Conservation (phyloP, 2,113 vertebrate species). For the Phodopus roborovskii region DNA sequence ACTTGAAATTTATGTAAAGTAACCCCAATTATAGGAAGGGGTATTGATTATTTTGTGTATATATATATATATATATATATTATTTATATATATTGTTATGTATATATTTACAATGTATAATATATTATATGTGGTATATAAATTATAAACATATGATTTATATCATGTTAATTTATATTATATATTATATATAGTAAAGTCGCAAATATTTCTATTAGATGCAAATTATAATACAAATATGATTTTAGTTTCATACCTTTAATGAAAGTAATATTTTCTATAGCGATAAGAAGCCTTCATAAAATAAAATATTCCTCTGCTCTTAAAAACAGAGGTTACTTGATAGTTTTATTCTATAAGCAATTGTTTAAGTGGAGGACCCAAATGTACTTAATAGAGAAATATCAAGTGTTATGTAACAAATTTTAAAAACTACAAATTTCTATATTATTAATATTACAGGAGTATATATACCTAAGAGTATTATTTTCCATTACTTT, state of each 20-base stretch:
- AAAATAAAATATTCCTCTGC: neutral
- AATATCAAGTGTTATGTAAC: neutral
- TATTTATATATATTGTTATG: neutral
- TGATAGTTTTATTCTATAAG: conserved; percentile 30
- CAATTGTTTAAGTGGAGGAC: neutral
- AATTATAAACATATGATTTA: neutral
- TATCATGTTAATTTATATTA: neutral
- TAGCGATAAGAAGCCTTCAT: neutral
- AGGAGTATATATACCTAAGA: neutral
- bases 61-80: neutral
- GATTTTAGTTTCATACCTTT: neutral
- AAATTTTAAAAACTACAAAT: neutral
- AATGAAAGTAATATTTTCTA: conserved; percentile 8
- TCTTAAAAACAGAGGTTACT: neutral
- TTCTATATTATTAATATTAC: neutral
- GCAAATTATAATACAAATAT: neutral
- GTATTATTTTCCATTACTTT: neutral
- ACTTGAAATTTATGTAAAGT: conserved; percentile 25
- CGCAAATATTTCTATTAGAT: neutral
- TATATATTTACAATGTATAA: neutral
- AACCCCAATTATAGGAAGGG: neutral
- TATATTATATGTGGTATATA: neutral
- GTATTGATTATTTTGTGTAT: neutral
- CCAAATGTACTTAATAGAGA: conserved; percentile 10
- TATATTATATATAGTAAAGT: neutral